Evolutionary conservation across 2,888 invertebrate genomes (phyloP), one percentile per base, ranked within the genome.

Genomic region (Drosophila paracracens): DNA sequence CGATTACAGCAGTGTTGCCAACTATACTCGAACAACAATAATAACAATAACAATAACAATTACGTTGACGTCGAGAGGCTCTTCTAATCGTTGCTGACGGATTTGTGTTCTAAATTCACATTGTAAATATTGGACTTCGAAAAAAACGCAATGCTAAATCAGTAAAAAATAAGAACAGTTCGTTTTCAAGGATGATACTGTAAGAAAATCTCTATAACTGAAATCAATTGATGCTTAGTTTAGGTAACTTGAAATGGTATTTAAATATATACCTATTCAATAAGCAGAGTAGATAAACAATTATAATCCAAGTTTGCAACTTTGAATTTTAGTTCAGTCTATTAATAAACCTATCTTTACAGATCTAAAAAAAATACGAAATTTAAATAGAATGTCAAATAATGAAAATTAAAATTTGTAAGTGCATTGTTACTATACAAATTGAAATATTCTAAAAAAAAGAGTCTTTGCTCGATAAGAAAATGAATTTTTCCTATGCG

Each of bases 1-100:
- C 71, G 84, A 88, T 86, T 84, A 86, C 74, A 71, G 36, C 40
- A 43, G 78, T 78, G 66, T 72, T 56, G 48, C 35, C 29, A 43
- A 51, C 65, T 43, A 58, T n/a, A 43, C 38, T 38, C 50, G 11
- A 4, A 21, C 16, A 56, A 36, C 50, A 57, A 46, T 51, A 50
- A 21, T 16, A 38, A 36, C n/a, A 64, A 40, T 40, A 46, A 21
- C 7, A 53, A 56, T 13, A 72, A 58, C 50, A 62, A 65, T 63
- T 69, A 58, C 31, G 31, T 36, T 29, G n/a, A 21, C 54, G 38
- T 43, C 21, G 48, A 54, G 50, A 7, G n/a, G 57, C 48, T 43
- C 18, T n/a, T 18, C 69, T 57, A 60, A 64, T 59, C 69, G 46
- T 35, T n/a, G 35, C 33, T 62, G 36, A 62, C 43, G 27, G 43